Conservation (phyloP, 2,888 invertebrate genomes). For the Resseliella maxima region DNA sequence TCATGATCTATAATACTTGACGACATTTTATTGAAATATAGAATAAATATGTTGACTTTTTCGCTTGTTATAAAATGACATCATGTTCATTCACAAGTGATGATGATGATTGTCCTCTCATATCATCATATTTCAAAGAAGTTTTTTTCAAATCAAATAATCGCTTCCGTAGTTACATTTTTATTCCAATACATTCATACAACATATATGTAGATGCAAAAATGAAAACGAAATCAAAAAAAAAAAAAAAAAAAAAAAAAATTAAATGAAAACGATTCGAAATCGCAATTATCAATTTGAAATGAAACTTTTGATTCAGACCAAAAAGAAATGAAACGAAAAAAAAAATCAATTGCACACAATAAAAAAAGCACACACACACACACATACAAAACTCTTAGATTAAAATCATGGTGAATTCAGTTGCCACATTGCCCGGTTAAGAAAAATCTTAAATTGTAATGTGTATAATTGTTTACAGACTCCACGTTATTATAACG, state of each 20-base stretch:
- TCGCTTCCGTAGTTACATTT: neutral
- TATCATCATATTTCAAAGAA: neutral
- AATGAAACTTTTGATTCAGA: neutral
- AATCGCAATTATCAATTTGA: neutral
- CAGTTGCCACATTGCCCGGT: neutral
- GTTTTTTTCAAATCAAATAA: neutral
- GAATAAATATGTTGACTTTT: too few species aligned
- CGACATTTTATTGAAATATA: too few species aligned
- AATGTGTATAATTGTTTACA: constrained; percentile 71
- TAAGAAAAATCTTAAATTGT: neutral
- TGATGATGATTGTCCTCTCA: neutral
- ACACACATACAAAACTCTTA: neutral
- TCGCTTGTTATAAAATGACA: neutral
- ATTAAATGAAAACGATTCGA: too few species aligned
- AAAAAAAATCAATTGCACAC: constrained; percentile 1
- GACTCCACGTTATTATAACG: constrained; percentile 90
- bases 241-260: neutral
- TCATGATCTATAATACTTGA: too few species aligned
- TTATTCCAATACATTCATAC: neutral
- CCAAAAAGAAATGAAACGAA: neutral
- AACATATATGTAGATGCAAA: neutral
- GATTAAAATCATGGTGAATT: constrained; percentile 42
- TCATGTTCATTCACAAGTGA: neutral
- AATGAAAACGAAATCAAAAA: neutral
- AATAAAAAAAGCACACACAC: too few species aligned